phyloP scores from a whole-genome alignment of 1,140 invertebrate genomes.

The Panagrolaimus sp. region DNA sequence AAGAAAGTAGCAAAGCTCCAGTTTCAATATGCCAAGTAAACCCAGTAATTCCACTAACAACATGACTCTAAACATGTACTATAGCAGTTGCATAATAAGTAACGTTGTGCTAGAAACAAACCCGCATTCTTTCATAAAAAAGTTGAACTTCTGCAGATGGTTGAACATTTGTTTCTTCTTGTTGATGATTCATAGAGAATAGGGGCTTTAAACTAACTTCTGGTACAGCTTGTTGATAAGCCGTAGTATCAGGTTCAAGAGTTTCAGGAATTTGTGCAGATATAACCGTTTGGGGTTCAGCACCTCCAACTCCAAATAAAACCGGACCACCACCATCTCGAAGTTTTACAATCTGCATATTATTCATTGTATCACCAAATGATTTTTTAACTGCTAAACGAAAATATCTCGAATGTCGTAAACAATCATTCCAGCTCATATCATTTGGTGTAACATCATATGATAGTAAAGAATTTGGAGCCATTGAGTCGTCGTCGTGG shows the following conservation, averaged over 20 bases:
- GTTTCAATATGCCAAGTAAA: slow-evolving; percentile 19
- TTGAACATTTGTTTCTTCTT: neutral
- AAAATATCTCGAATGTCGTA: neutral
- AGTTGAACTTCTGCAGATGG: slow-evolving; percentile 31
- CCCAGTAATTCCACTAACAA: slow-evolving; percentile 22
- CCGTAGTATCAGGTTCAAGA: slow-evolving; percentile 15
- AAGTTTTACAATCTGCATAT: slow-evolving; percentile 13
- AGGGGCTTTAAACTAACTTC: slow-evolving; percentile 13
- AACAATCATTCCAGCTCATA: neutral
- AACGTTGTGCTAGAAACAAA: too few species aligned
- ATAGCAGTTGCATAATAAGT: too few species aligned
- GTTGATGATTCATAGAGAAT: slow-evolving; percentile 6
- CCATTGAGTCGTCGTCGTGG: neutral
- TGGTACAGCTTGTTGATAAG: neutral
- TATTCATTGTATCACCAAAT: slow-evolving; percentile 8
- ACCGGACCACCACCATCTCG: slow-evolving; percentile 1
- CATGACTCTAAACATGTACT: too few species aligned
- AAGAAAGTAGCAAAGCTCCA: slow-evolving; percentile 15
- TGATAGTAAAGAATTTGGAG: neutral
- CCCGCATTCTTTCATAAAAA: slow-evolving; percentile 36
- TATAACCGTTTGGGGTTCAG: slow-evolving; percentile 6
- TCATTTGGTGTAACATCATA: neutral
- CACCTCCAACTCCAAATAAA: neutral
- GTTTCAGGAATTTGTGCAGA: slow-evolving; percentile 3
- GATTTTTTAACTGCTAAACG: neutral